Base-by-base conservation (phyloP, 2,113 vertebrate genomes). In the Brachirus orientalis region DNA sequence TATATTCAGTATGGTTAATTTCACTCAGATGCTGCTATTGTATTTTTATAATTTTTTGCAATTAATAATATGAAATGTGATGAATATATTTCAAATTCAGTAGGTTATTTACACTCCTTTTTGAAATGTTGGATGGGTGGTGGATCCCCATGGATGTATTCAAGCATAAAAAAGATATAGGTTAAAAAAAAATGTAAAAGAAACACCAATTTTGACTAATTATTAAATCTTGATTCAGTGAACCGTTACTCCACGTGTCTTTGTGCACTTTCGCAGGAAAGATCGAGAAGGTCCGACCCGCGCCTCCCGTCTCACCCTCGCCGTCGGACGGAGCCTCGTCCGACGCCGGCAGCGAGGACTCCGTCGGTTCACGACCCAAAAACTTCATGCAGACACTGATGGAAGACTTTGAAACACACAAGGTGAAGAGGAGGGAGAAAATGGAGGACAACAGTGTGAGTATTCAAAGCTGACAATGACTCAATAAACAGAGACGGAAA, bases 371-470 rank as follows among this genome's bases (percentile, higher is more conserved):
- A 69, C 85, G 95, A 35, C 93, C 96, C 84, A 98, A 97, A 92
- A 98, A 97, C 90, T 93, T 95, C 92, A 97, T 99, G 97, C 94
- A 99, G 93, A 99, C 98, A 1, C 94, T 98, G 37, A 94, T 99
- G 96, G 97, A 99, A 77, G 98, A 99, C 90, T 99, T 94, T 4
- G 96, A 99, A 91, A 94, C 93, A 28, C 96, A 98, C 93, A 99
- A 97, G 91, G 96, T 95, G 78, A 99, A 97, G 90, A 94, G 95
- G 84, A 93, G 94, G 72, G 96, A 98, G 84, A 95, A 95, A 74
- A 84, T 95, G 86, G 98, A 98, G 0, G 97, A 99, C 88, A 95
- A 94, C 91, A 97, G 95, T 80, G 97, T 99, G 90, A 98, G 96
- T 94, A 77, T 84, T 62, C 45, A 14, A 35, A 28, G n/a, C 28